Evolutionary conservation across 2,888 invertebrate genomes (phyloP).

Genomic region (Sinohyriopsis cumingii): DNA sequence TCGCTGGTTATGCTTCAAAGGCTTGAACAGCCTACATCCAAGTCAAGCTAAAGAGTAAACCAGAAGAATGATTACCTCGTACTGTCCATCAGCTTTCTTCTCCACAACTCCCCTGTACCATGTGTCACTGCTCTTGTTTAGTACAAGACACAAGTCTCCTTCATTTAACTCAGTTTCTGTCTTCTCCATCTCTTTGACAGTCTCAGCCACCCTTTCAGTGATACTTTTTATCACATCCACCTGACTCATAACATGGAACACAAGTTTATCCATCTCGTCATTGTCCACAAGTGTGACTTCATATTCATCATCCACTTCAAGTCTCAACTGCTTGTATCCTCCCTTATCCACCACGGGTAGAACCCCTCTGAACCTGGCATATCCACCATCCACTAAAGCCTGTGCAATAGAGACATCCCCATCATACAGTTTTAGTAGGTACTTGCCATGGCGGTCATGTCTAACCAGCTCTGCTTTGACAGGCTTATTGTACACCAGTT

Average conservation of each 20-base stretch:
- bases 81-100: no score
- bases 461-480: constrained; percentile 15
- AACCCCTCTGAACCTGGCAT: constrained; percentile 2
- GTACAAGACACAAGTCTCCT: constrained; percentile 81
- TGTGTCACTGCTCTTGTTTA: constrained; percentile 29
- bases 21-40: no score
- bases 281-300: constrained; percentile 20
- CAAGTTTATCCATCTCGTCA: constrained; percentile 27
- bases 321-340: constrained; percentile 19
- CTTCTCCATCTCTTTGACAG: constrained; percentile 23
- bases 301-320: constrained; percentile 24
- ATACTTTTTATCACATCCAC: constrained; percentile 18
- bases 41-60: no score
- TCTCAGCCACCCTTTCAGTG: constrained; percentile 15
- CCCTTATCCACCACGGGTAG: constrained; percentile 2
- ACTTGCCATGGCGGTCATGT: background rate
- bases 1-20: no score
- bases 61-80: no score
- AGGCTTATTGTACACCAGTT: constrained; percentile 29
- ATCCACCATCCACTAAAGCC: constrained; percentile 16
- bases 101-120: constrained; percentile 12
- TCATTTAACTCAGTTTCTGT: constrained; percentile 74
- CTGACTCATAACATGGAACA: constrained; percentile 20
- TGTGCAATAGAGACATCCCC: constrained; percentile 13
- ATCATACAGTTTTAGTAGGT: constrained; percentile 19